phyloP scores from a whole-genome alignment of 2,113 vertebrate species.

The Zosterops japonicus region DNA sequence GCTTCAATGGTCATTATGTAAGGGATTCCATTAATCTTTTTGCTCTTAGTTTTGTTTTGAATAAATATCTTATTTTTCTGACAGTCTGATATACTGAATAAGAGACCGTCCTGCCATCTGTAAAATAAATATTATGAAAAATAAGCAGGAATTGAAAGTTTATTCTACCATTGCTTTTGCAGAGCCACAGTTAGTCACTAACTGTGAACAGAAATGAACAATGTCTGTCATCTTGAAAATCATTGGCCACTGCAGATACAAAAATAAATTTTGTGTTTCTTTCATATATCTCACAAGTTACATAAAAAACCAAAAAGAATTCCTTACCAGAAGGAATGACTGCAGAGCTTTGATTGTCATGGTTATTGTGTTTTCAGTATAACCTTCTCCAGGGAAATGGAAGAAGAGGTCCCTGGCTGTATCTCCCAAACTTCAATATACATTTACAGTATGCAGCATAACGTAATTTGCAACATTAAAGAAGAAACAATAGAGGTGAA shows the following conservation, averaged over 20 bases:
- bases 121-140: background rate
- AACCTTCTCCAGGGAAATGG: background rate
- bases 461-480: background rate
- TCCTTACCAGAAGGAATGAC: background rate
- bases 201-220: background rate
- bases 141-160: background rate
- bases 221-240: background rate
- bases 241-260: background rate
- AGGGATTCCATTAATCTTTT: background rate
- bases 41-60: background rate
- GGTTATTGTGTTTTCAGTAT: background rate
- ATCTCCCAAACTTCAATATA: background rate
- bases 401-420: background rate
- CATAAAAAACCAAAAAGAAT: background rate
- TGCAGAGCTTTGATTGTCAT: background rate
- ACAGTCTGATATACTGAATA: background rate
- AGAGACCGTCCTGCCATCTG: background rate
- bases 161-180: background rate
- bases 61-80: background rate
- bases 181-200: background rate
- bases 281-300: background rate
- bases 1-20: background rate
- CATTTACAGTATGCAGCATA: background rate
- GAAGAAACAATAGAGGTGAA: background rate
- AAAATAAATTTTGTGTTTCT: background rate